These are phyloP conservation scores for Hycleus cichorii DNA, from an alignment of 1,140 invertebrate genomes.

Conservation along the genomic window DNA sequence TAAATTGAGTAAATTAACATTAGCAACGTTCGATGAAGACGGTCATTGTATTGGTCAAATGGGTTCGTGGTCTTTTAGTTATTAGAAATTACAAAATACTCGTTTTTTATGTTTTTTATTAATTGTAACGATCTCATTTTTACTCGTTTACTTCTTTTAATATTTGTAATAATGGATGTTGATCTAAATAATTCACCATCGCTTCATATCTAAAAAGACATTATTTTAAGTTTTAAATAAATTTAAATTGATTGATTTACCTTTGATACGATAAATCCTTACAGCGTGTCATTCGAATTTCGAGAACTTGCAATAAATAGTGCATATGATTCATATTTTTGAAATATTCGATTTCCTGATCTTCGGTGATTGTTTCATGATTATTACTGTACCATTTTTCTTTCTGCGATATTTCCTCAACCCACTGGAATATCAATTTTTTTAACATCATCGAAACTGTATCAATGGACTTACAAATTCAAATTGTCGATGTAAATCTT, in stretches of 20 bases:
- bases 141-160: not conserved
- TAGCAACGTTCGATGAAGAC: slow-evolving; percentile 83
- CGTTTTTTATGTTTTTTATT: not conserved
- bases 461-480: slow-evolving; percentile 39
- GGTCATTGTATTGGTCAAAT: slow-evolving; percentile 68
- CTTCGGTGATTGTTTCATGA: slow-evolving; percentile 38
- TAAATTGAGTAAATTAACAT: slow-evolving; percentile 75
- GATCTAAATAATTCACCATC: slow-evolving; percentile 21
- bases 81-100: slow-evolving; percentile 36
- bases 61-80: slow-evolving; percentile 65
- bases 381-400: slow-evolving; percentile 37
- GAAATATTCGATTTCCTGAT: slow-evolving; percentile 42
- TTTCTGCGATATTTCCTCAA: slow-evolving; percentile 24
- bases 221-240: not conserved
- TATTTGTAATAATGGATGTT: slow-evolving; percentile 18
- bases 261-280: slow-evolving; percentile 37
- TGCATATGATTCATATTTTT: slow-evolving; percentile 39
- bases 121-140: not conserved
- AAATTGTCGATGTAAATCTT: slow-evolving; percentile 47
- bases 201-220: slow-evolving; percentile 12
- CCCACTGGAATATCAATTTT: slow-evolving; percentile 17
- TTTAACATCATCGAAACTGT: too few relatives aligned
- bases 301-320: slow-evolving; percentile 41
- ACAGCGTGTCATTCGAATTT: slow-evolving; percentile 41
- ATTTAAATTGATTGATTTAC: slow-evolving; percentile 22